Conservation (phyloP, 2,113 vertebrate species). For the Sula dactylatra region DNA sequence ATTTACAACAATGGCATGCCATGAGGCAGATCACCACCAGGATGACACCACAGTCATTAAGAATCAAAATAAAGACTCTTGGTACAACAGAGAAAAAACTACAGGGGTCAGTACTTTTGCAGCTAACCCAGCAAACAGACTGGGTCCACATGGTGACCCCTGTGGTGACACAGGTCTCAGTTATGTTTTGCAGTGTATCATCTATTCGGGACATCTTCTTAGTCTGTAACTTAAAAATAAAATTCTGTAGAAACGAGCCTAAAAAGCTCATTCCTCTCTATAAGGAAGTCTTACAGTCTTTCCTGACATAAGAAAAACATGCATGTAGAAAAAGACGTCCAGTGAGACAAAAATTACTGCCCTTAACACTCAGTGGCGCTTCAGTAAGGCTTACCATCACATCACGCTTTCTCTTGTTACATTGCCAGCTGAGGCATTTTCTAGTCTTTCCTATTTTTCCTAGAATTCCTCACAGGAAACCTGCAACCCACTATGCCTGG, state of each 20-base stretch:
- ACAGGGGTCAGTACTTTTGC: background rate
- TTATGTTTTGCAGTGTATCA: background rate
- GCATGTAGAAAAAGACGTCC: background rate
- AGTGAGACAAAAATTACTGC: background rate
- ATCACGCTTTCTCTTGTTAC: background rate
- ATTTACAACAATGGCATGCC: background rate
- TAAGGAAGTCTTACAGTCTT: background rate
- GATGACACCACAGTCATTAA: background rate
- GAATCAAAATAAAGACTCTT: background rate
- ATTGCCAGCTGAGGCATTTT: background rate
- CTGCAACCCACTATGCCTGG: background rate
- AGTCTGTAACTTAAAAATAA: background rate
- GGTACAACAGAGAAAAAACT: background rate
- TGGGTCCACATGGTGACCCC: background rate
- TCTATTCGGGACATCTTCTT: background rate
- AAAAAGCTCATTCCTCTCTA: background rate
- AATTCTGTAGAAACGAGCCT: background rate
- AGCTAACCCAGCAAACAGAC: background rate
- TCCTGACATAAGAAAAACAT: background rate
- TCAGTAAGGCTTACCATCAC: background rate
- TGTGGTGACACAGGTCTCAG: fast-evolving
- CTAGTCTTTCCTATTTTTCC: background rate
- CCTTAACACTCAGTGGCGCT: background rate
- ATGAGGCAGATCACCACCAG: background rate
- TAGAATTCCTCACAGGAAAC: background rate